Conservation (phyloP, 1,140 invertebrate species). For the Drosophila yakuba region DNA sequence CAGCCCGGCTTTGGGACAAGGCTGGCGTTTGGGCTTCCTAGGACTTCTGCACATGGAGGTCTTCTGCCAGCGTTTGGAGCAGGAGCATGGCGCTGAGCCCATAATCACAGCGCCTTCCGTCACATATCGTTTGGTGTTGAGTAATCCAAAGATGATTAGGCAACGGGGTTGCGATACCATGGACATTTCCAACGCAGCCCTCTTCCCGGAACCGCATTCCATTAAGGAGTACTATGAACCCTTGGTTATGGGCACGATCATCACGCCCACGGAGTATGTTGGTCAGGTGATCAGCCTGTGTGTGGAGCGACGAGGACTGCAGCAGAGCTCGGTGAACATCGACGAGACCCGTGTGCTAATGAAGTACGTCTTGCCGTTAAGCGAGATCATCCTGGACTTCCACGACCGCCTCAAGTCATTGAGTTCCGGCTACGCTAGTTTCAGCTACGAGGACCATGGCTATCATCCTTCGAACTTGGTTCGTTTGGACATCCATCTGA, state of each 20-base stretch:
- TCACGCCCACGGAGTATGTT: slow-evolving; percentile 92
- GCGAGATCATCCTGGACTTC: slow-evolving; percentile 97
- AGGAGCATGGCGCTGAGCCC: slow-evolving; percentile 95
- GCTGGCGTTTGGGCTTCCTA: slow-evolving; percentile 97
- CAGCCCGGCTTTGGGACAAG: slow-evolving; percentile 96
- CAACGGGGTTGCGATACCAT: slow-evolving; percentile 89
- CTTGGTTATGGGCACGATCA: slow-evolving; percentile 94
- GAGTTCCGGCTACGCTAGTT: slow-evolving; percentile 97
- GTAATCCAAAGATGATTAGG: slow-evolving; percentile 87
- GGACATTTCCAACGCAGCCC: slow-evolving; percentile 93
- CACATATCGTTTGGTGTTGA: slow-evolving; percentile 93
- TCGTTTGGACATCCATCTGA: slow-evolving; percentile 92
- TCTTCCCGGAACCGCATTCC: slow-evolving; percentile 89
- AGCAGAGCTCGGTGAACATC: slow-evolving; percentile 91
- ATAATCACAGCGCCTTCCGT: slow-evolving; percentile 97
- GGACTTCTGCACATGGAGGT: slow-evolving; percentile 98
- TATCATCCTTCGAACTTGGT: slow-evolving; percentile 88
- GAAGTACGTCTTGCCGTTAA: slow-evolving; percentile 93
- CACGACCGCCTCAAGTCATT: slow-evolving; percentile 96
- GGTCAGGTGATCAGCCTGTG: slow-evolving; percentile 90
- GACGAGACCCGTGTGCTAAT: slow-evolving; percentile 93
- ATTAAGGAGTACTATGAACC: slow-evolving; percentile 94
- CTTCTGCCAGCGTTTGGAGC: slow-evolving; percentile 96
- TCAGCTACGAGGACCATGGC: slow-evolving; percentile 97
- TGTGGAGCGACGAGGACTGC: slow-evolving; percentile 91